A percentile compares a stretch with the other conserved stretches of the same genome.
Conservation (phyloP, 2,113 vertebrate genomes). For the Melanotaenia duboulayi region DNA sequence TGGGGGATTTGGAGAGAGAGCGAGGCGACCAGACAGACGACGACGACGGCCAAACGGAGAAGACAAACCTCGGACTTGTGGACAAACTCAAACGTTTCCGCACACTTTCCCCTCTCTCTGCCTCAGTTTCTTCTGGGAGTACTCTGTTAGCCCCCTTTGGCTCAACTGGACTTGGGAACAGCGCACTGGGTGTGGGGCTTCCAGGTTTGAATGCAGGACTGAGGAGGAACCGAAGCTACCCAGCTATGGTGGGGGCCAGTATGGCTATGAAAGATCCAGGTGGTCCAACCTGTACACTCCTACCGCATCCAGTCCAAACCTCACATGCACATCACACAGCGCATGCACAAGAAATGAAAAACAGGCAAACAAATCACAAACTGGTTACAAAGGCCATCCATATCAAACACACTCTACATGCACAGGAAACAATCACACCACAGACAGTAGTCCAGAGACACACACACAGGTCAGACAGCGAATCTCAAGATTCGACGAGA, state of each 20-base stretch:
- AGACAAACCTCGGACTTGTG: constrained; percentile 92
- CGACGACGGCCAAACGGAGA: constrained; percentile 89
- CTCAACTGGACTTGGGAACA: constrained; percentile 78
- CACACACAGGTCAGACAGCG: constrained; percentile 77
- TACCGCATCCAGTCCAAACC: constrained; percentile 72
- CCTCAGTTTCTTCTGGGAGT: constrained; percentile 62
- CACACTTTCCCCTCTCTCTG: constrained; percentile 70
- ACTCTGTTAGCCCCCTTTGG: constrained; percentile 84
- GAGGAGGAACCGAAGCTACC: constrained; percentile 94
- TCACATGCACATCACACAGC: constrained; percentile 15
- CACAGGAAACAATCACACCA: constrained; percentile 57
- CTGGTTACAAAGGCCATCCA: constrained; percentile 22
- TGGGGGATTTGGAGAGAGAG: constrained; percentile 82
- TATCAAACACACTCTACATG: constrained; percentile 41
- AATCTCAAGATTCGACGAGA: constrained; percentile 61
- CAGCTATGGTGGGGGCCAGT: constrained; percentile 96
- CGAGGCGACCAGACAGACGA: constrained; percentile 80
- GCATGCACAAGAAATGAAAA: constrained; percentile 18
- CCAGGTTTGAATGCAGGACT: constrained; percentile 88
- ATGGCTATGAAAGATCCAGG: constrained; percentile 96
- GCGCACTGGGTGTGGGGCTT: constrained; percentile 84
- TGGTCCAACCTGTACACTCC: constrained; percentile 84
- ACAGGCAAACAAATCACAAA: constrained; percentile 23
- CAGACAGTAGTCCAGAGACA: constrained; percentile 81
- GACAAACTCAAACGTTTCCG: constrained; percentile 95